These are phyloP conservation scores for Phortica variegata DNA, from an alignment of 1,140 invertebrate genomes.

Conservation along the genomic window DNA sequence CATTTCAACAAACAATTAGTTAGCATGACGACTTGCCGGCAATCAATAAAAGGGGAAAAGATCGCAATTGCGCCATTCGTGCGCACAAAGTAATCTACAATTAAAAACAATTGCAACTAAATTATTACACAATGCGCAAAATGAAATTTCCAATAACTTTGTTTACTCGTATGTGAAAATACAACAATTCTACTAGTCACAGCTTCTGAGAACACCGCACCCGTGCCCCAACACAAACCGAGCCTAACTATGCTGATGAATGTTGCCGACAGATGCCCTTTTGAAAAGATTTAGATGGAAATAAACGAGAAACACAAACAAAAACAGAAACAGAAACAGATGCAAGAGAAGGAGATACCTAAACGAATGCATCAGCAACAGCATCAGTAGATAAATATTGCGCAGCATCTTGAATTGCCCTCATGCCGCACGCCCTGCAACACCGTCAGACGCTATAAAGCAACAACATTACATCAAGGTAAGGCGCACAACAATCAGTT, in stretches of 20 bases:
- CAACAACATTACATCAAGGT: constrained; percentile 19
- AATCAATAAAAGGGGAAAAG: too few relatives aligned
- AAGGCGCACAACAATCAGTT: too few relatives aligned
- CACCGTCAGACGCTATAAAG: constrained; percentile 11
- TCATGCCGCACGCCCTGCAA: constrained; percentile 7
- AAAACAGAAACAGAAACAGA: too few relatives aligned
- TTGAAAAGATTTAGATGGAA: too few relatives aligned
- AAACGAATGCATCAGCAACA: background rate
- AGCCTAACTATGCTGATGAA: background rate
- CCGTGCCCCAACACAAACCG: background rate
- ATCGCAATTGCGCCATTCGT: too few relatives aligned
- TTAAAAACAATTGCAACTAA: constrained; percentile 39
- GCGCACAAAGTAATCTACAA: constrained; percentile 33
- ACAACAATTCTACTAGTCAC: too few relatives aligned
- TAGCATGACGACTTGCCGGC: too few relatives aligned
- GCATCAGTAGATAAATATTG: constrained; percentile 22
- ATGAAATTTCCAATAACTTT: constrained; percentile 38
- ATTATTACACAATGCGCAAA: constrained; percentile 36
- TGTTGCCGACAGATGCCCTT: background rate
- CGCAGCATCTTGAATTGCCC: constrained; percentile 45
- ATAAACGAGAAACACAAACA: too few relatives aligned
- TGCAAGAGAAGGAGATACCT: too few relatives aligned
- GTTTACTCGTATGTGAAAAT: constrained; percentile 41
- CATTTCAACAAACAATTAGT: too few relatives aligned
- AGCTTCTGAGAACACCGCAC: too few relatives aligned